A percentile compares a stretch with the other conserved stretches of the same genome.
These are phyloP conservation scores for Rambutsinella grinnellia DNA, from an alignment of 2,888 invertebrate species.

Conservation along the genomic window DNA sequence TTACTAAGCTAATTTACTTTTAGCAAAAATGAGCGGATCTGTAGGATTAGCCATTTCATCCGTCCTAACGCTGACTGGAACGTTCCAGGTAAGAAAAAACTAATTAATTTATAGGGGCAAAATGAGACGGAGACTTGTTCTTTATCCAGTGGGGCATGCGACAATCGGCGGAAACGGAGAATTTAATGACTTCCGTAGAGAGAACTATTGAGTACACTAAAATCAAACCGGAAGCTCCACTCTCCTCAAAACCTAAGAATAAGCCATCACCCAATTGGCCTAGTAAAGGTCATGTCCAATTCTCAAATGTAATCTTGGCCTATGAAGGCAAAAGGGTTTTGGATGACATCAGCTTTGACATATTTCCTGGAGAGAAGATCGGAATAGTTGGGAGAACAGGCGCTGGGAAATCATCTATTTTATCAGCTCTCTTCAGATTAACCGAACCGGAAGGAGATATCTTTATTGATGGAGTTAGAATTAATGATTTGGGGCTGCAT, in stretches of 20 bases:
- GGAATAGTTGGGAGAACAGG: too few species aligned
- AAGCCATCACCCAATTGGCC: constrained; percentile 52
- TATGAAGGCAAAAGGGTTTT: constrained; percentile 76
- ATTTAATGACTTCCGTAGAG: constrained; percentile 89
- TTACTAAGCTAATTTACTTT: constrained; percentile 1
- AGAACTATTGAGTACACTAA: constrained; percentile 84
- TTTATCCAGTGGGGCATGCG: too few species aligned
- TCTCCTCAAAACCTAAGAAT: constrained; percentile 73
- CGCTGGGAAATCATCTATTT: constrained; percentile 86
- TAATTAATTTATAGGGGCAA: too few species aligned
- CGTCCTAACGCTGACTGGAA: constrained; percentile 48
- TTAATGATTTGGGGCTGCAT: constrained; percentile 71
- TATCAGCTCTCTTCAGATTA: constrained; percentile 85
- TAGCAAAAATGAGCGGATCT: constrained; percentile 47
- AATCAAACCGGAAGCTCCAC: constrained; percentile 78
- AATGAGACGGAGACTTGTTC: constrained; percentile 79
- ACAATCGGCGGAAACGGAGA: too few species aligned
- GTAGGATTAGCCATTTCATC: constrained; percentile 64
- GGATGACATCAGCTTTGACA: constrained; percentile 71
- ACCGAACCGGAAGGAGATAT: constrained; percentile 84
- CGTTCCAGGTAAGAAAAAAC: constrained; percentile 68
- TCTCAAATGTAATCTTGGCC: constrained; percentile 65
- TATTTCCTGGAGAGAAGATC: constrained; percentile 76
- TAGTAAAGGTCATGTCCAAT: constrained; percentile 26
- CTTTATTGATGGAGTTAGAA: constrained; percentile 76